Base-by-base conservation (phyloP, 2,797 vertebrate species). In the Gallinago nigripennis region DNA sequence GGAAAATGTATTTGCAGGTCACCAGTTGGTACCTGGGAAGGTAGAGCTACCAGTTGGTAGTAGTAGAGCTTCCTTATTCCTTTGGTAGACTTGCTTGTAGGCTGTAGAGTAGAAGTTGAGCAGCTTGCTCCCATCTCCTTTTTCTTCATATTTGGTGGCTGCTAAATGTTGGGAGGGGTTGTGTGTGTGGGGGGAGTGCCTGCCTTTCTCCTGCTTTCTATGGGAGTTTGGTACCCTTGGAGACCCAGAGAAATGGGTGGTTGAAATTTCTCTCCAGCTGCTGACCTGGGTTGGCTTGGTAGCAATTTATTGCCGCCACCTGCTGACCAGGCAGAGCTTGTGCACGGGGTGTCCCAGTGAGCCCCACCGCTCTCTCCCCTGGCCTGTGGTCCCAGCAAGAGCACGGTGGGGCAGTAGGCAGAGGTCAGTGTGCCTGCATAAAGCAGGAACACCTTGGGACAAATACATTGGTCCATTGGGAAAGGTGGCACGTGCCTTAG, bases 281-380 rank as follows among this genome's bases (percentile, higher is more conserved):
- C 53, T 72, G 75, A 12, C 56, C 53, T 21, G 53, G n/a, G 56
- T 33, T 76, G 46, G 19, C 87, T 89, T 91, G 85, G 83, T 79
- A 96, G 91, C 88, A 97, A 95, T 94, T 96, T 90, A 25, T 90
- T 97, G 95, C 94, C 86, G 95, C 96, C 96, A 96, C 88, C 96
- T 97, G 93, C 94, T 97, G 96, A 95, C 93, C 90, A 97, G 94
- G 95, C 93, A 94, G 60, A 72, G 66, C 65, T 57, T 24, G 8
- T 48, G 56, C 0, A 0, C 1, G 30, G 30, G 20, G 10, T 50
- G 39, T 56, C 69, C 83, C 0, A 0, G 2, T 8, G 45, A 73
- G 28, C 33, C 35, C 25, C 60, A 12, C 16, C 2, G 0, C 16
- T 8, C 25, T 37, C 23, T 39, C 13, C 13, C 16, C 17, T 18